A percentile compares a stretch with the other conserved stretches of the same genome.
These are phyloP conservation scores for Agrilus biguttatus DNA, from an alignment of 2,888 invertebrate genomes.

Conservation along the genomic window DNA sequence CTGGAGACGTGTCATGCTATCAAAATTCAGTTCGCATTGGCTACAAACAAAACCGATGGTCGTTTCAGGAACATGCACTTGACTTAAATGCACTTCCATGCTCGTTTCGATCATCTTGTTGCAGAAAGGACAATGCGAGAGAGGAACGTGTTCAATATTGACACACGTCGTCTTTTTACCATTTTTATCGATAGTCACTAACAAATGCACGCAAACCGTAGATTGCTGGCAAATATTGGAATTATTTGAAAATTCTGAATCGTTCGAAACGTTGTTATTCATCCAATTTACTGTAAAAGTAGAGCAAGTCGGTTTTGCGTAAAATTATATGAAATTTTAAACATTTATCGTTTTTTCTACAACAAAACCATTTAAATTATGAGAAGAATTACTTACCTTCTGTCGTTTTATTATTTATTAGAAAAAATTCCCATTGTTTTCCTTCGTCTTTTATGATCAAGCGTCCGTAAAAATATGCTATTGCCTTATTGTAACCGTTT, in stretches of 20 bases:
- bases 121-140: conserved; percentile 13
- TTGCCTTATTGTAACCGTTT: conserved; percentile 10
- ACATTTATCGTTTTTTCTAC: too few relatives aligned
- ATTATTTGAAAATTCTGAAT: too few relatives aligned
- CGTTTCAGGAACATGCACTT: conserved; percentile 7
- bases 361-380: too few relatives aligned
- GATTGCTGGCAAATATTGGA: too few relatives aligned
- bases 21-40: neutral
- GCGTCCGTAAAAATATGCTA: conserved; percentile 18
- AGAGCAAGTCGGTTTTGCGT: too few relatives aligned
- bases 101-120: conserved; percentile 12
- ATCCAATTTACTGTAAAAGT: too few relatives aligned
- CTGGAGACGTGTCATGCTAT: too few relatives aligned
- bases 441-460: conserved; percentile 10
- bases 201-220: too few relatives aligned
- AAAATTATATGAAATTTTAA: too few relatives aligned
- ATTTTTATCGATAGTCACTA: conserved; percentile 28
- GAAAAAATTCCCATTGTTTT: neutral
- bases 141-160: conserved; percentile 14
- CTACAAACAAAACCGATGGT: neutral
- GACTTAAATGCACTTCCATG: conserved; percentile 11
- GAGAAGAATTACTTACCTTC: too few relatives aligned
- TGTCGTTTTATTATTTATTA: neutral
- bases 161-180: conserved; percentile 33
- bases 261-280: too few relatives aligned